Conservation (phyloP, 2,113 vertebrate species). For the Caracal caracal region DNA sequence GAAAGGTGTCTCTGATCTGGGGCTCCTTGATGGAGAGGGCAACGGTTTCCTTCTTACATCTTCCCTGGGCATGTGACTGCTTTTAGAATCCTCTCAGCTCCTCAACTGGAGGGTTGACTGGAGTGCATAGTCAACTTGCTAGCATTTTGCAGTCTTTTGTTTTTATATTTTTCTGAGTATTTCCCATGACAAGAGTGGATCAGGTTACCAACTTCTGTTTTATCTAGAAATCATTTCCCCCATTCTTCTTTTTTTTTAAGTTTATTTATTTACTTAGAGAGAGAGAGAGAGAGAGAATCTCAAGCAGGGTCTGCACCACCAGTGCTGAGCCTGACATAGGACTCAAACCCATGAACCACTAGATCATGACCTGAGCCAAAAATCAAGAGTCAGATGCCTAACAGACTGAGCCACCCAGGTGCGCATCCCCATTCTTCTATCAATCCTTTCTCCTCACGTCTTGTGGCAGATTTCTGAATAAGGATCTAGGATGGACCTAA, state of each 20-base stretch:
- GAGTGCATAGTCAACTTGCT: neutral
- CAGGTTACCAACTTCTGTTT: neutral
- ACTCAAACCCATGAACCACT: neutral
- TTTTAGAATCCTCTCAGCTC: neutral
- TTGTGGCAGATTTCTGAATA: neutral
- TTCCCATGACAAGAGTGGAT: neutral
- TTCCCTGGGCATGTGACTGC: accelerated
- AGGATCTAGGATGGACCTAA: neutral
- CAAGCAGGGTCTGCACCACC: neutral
- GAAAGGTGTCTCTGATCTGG: neutral
- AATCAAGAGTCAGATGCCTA: neutral
- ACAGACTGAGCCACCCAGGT: neutral
- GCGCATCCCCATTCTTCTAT: neutral
- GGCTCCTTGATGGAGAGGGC: neutral
- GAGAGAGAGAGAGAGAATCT: neutral
- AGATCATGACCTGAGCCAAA: neutral
- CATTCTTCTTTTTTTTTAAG: neutral
- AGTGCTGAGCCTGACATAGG: neutral
- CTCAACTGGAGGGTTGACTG: neutral
- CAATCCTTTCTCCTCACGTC: neutral
- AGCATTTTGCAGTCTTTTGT: neutral
- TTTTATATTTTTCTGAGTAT: conserved; percentile 24
- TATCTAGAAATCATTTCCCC: conserved; percentile 2
- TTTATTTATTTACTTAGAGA: neutral
- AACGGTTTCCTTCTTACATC: neutral